Conservation (phyloP, 2,888 invertebrate genomes). For the Pandemis cinnamomeana region DNA sequence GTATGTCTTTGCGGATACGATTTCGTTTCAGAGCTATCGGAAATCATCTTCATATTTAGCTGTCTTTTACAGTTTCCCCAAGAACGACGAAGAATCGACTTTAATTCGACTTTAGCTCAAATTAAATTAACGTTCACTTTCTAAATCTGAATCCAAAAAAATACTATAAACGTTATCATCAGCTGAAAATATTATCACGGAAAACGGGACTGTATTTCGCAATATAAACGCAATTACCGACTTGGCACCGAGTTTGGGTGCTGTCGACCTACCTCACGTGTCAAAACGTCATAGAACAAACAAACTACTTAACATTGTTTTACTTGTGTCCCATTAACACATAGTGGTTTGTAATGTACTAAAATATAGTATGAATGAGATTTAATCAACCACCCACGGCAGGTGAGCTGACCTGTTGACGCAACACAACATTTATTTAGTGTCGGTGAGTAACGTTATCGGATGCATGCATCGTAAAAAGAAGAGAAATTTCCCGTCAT, state of each 20-base stretch:
- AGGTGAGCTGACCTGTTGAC: conserved; percentile 16
- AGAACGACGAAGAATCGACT: background rate
- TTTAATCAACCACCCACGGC: conserved; percentile 4
- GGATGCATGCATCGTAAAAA: background rate
- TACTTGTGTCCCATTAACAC: conserved; percentile 25
- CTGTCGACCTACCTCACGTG: conserved; percentile 68
- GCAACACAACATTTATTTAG: background rate
- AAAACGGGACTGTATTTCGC: conserved; percentile 46
- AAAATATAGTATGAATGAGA: conserved; percentile 18
- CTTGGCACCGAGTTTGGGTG: conserved; percentile 58
- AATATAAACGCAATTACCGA: conserved; percentile 48
- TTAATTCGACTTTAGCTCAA: background rate
- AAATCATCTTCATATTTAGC: background rate
- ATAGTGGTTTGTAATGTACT: conserved; percentile 7
- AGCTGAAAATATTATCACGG: conserved; percentile 34
- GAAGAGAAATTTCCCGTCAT: background rate
- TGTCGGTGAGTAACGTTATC: background rate
- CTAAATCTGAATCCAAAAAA: background rate
- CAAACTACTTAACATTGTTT: conserved; percentile 27
- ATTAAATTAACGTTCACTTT: too few species aligned
- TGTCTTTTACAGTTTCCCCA: background rate
- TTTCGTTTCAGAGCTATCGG: background rate
- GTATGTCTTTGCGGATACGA: background rate
- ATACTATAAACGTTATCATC: conserved; percentile 12
- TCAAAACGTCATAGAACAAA: conserved; percentile 51